These are phyloP conservation scores for Schrankia costaestrigalis DNA, from an alignment of 2,888 invertebrate genomes.

Conservation along the genomic window DNA sequence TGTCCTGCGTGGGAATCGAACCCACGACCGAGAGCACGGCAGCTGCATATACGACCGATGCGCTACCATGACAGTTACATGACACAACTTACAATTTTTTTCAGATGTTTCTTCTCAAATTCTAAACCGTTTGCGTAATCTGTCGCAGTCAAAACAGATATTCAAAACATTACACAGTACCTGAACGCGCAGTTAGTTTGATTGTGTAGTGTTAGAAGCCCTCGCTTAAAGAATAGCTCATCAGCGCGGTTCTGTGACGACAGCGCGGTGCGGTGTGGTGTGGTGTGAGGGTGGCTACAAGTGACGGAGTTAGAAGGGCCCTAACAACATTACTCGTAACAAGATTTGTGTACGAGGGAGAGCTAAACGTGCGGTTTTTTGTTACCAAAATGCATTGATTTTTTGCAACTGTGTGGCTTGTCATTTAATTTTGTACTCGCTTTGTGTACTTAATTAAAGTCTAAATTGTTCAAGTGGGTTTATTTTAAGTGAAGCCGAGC, in stretches of 20 bases:
- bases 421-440: conserved; percentile 1
- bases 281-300: conserved; percentile 32
- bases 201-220: conserved; percentile 11
- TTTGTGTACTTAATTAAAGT: conserved; percentile 8
- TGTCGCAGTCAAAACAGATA: too few species aligned
- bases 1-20: too few species aligned
- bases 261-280: conserved; percentile 2
- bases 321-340: conserved; percentile 60
- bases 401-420: conserved; percentile 8
- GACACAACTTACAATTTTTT: too few species aligned
- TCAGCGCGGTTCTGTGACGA: conserved; percentile 35
- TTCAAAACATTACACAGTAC: too few species aligned
- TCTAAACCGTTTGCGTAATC: too few species aligned
- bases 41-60: too few species aligned
- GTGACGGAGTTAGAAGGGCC: conserved; percentile 45
- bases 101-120: too few species aligned
- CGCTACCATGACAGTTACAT: too few species aligned
- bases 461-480: conserved; percentile 2
- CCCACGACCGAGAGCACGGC: too few species aligned
- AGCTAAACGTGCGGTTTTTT: conserved; percentile 15
- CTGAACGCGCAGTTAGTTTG: conserved; percentile 8
- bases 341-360: conserved; percentile 45
- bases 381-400: conserved; percentile 16
- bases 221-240: conserved; percentile 62
- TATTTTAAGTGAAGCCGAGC: too few species aligned